Evolutionary conservation across 2,113 vertebrate species (phyloP).

Genomic region (Leucopsar rothschildi): DNA sequence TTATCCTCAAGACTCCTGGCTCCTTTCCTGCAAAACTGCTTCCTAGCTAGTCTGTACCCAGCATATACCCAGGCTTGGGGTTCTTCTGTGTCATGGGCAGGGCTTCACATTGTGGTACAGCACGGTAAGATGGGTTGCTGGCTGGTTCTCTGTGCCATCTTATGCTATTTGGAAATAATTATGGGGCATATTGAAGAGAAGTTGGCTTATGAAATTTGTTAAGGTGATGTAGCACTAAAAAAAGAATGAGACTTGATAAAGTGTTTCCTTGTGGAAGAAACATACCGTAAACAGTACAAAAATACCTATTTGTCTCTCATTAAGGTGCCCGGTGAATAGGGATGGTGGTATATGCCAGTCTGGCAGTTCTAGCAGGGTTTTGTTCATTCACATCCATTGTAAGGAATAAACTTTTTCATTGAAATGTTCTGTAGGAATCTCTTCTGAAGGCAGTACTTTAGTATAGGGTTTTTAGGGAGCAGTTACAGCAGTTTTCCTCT

Average conservation of each 20-base stretch:
- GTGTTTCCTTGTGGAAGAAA: neutral
- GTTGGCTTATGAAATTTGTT: neutral
- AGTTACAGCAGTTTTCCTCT: neutral
- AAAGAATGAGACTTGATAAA: neutral
- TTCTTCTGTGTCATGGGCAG: neutral
- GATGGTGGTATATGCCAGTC: neutral
- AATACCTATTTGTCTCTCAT: neutral
- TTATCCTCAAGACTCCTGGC: neutral
- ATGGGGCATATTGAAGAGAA: neutral
- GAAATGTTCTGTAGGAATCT: neutral
- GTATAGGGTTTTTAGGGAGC: neutral
- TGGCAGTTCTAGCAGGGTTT: neutral
- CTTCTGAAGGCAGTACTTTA: neutral
- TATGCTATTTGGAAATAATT: neutral
- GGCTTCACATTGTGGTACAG: neutral
- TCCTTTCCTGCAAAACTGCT: neutral
- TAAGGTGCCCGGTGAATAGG: neutral
- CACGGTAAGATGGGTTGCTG: neutral
- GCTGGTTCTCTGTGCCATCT: neutral
- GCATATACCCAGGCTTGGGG: too few species aligned
- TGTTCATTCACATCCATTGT: neutral
- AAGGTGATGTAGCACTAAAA: neutral
- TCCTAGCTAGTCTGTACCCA: neutral
- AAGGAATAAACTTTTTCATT: neutral
- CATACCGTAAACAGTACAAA: neutral